Base-by-base conservation (phyloP, 2,113 vertebrate species). In the Hyla sarda region DNA sequence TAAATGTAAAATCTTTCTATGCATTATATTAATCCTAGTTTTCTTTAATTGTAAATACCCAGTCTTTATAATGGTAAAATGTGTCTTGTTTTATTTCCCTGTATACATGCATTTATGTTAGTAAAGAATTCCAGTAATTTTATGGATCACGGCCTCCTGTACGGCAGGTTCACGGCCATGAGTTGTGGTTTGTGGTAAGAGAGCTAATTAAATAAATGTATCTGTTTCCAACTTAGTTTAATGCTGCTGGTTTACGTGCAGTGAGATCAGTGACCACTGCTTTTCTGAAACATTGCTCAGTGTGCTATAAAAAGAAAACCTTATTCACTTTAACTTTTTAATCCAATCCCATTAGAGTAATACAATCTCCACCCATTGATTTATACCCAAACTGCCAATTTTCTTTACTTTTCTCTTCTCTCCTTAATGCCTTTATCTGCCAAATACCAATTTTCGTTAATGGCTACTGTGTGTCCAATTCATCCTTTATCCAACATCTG, bases 321-420 rank as follows among this genome's bases (percentile, higher is more conserved):
- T 58, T 28, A 62, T 56, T 45, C 67, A 60, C 47, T 32, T 58
- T 74, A 45, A 14, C 10, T 54, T 86, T 82, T 56, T 30, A 76
- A 50, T 58, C 52, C 67, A 58, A 75, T 58, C 52, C 50, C n/a
- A 47, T 74, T 84, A 84, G 45, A 75, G 34, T 75, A 75, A 84
- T 60, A 41, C 16, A 74, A 74, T 84, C 34, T 74, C 52, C 52
- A 56, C 67, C 65, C 67, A 84, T 84, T 84, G 82, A 75, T 84
- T 73, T 45, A 75, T 58, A 14, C 28, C 52, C 52, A 75, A 84
- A 75, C 71, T 84, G 37, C 52, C 28, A 54, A 37, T 83, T 48
- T 48, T 56, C 47, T 34, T 54, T 56, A 75, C 32, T 73, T 84
- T 48, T 73, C 30, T 74, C 60, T 54, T 60, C 54, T 47, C n/a